phyloP scores from a whole-genome alignment of 2,888 invertebrate species.

The Idaea dimidiata region DNA sequence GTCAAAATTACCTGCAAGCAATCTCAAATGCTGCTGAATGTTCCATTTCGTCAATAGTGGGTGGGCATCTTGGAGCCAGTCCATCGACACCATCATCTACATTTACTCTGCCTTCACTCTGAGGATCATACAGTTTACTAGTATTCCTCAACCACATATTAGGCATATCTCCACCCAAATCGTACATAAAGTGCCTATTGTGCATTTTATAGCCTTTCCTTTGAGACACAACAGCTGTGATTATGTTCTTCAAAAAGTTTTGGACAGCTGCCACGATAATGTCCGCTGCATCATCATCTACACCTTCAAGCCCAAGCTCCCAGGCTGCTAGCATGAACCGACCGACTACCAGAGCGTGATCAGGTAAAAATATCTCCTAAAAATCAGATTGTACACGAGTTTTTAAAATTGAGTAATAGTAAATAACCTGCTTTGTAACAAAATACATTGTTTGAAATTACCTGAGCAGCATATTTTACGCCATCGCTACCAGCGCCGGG shows the following conservation, averaged over 20 bases:
- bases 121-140: slow-evolving; percentile 82
- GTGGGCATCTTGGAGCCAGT: slow-evolving; percentile 84
- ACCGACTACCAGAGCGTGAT: slow-evolving; percentile 90
- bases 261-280: slow-evolving; percentile 90
- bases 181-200: slow-evolving; percentile 88
- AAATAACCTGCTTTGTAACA: neutral
- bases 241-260: slow-evolving; percentile 90
- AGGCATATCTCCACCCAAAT: slow-evolving; percentile 88
- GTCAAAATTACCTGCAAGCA: slow-evolving; percentile 78
- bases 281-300: slow-evolving; percentile 90
- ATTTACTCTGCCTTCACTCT: slow-evolving; percentile 79
- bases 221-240: slow-evolving; percentile 88
- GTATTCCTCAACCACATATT: slow-evolving; percentile 91
- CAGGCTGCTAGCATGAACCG: slow-evolving; percentile 92
- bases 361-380: slow-evolving; percentile 90
- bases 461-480: slow-evolving; percentile 74
- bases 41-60: slow-evolving; percentile 87
- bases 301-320: slow-evolving; percentile 93
- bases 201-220: slow-evolving; percentile 90
- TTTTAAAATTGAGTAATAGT: slow-evolving; percentile 1
- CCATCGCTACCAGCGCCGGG: slow-evolving; percentile 75
- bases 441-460: slow-evolving; percentile 27
- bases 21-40: slow-evolving; percentile 88
- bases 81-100: slow-evolving; percentile 82
- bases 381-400: slow-evolving; percentile 34